These are phyloP conservation scores for Drosophila parthenogenetica DNA, from an alignment of 2,888 invertebrate genomes.

Conservation along the genomic window DNA sequence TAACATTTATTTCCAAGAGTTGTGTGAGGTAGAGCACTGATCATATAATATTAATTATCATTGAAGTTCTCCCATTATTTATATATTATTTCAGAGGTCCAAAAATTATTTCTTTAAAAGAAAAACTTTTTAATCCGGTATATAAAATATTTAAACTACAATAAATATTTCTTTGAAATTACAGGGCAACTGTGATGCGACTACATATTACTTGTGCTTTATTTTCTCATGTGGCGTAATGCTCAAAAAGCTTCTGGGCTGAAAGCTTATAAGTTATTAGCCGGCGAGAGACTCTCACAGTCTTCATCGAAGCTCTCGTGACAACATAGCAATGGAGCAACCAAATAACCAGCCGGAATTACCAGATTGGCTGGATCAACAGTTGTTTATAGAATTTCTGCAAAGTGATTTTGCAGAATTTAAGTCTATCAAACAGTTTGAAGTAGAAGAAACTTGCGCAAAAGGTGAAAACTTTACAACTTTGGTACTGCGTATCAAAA, in stretches of 20 bases:
- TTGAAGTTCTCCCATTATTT: no score
- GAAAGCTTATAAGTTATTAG: background rate
- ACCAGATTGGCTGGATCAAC: slow-evolving; percentile 49
- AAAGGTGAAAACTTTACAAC: slow-evolving; percentile 82
- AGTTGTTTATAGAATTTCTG: slow-evolving; percentile 64
- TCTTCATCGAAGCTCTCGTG: slow-evolving; percentile 2
- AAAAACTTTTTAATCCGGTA: no score
- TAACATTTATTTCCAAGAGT: background rate
- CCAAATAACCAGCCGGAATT: slow-evolving; percentile 4
- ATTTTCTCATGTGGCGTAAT: slow-evolving; percentile 29
- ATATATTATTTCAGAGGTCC: no score
- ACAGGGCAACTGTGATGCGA: background rate
- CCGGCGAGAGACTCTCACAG: slow-evolving; percentile 4
- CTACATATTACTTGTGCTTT: background rate
- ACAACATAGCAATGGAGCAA: slow-evolving; percentile 36
- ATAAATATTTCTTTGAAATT: background rate
- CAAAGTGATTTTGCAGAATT: slow-evolving; percentile 59
- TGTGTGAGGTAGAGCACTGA: background rate
- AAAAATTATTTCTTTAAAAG: no score
- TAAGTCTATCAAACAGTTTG: slow-evolving; percentile 59
- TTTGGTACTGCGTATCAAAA: slow-evolving; percentile 64
- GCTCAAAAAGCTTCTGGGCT: slow-evolving; percentile 16
- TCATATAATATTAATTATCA: background rate
- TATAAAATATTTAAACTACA: background rate
- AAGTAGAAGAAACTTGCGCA: slow-evolving; percentile 54